phyloP scores from a whole-genome alignment of 1,140 invertebrate genomes.

The Drosophila kurseongensis region DNA sequence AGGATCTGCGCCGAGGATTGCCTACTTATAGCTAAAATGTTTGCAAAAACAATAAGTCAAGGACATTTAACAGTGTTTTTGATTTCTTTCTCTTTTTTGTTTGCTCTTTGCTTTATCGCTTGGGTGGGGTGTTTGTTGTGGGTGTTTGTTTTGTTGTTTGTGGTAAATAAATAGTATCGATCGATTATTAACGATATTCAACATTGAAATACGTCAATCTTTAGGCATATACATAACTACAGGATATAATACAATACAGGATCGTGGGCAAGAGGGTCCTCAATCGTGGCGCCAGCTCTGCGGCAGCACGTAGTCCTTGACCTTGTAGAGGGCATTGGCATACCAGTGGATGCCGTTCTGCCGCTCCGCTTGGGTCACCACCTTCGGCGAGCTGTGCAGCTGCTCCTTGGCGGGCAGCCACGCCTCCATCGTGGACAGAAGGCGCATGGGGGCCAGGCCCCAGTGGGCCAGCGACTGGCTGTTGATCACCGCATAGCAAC shows the following conservation, averaged over 20 bases:
- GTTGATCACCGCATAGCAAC: constrained; percentile 96
- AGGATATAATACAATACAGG: constrained; percentile 74
- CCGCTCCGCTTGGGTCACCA: constrained; percentile 44
- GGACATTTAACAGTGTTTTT: constrained; percentile 38
- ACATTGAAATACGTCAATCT: constrained; percentile 73
- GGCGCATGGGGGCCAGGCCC: constrained; percentile 91
- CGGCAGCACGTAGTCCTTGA: constrained; percentile 90
- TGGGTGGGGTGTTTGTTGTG: constrained; percentile 16
- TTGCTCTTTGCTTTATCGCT: constrained; percentile 23
- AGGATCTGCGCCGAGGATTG: constrained; percentile 63
- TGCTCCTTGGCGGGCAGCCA: constrained; percentile 63
- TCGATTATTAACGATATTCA: constrained; percentile 69
- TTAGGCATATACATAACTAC: constrained; percentile 75
- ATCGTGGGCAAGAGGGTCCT: neutral
- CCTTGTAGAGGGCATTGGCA: constrained; percentile 90
- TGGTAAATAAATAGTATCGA: constrained; percentile 75
- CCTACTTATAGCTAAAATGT: constrained; percentile 71
- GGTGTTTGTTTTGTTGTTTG: constrained; percentile 10
- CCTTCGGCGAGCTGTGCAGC: constrained; percentile 44
- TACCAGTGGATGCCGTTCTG: constrained; percentile 93
- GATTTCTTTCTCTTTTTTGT: constrained; percentile 14
- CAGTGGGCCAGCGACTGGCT: constrained; percentile 94
- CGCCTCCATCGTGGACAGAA: constrained; percentile 85
- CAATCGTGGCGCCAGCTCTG: constrained; percentile 81
- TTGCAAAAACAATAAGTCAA: constrained; percentile 60